These are phyloP conservation scores for Protosalanx chinensis DNA, from an alignment of 2,797 vertebrate genomes.

Conservation along the genomic window DNA sequence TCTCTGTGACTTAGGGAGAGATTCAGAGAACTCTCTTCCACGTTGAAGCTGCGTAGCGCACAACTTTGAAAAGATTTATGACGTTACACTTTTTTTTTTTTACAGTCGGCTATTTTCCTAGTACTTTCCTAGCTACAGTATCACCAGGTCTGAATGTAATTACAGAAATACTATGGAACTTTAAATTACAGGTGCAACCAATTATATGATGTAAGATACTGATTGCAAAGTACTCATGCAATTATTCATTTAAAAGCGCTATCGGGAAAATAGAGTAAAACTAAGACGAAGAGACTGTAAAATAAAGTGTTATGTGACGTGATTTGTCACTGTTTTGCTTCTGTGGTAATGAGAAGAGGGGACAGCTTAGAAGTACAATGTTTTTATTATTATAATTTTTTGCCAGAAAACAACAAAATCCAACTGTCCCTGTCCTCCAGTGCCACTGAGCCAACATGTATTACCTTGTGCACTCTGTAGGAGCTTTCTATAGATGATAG, in stretches of 20 bases:
- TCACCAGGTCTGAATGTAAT: background rate
- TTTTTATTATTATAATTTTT: constrained; percentile 47
- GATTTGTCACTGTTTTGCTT: constrained; percentile 53
- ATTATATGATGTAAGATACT: background rate
- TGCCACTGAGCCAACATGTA: constrained; percentile 54
- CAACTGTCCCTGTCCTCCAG: constrained; percentile 36
- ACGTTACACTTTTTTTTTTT: constrained; percentile 69
- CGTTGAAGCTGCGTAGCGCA: constrained; percentile 55
- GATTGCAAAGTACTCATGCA: too few relatives aligned
- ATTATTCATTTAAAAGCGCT: too few relatives aligned
- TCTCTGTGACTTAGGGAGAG: constrained; percentile 44
- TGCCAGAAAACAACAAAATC: constrained; percentile 43
- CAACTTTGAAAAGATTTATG: constrained; percentile 53
- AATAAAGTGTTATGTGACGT: constrained; percentile 61
- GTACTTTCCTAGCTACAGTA: background rate
- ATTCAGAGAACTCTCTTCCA: constrained; percentile 38
- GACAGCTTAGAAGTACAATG: constrained; percentile 59
- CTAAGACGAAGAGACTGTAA: constrained; percentile 51
- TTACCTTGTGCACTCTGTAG: constrained; percentile 49
- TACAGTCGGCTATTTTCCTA: constrained; percentile 51
- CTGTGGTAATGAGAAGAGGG: constrained; percentile 48
- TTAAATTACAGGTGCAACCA: background rate
- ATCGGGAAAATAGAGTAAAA: too few relatives aligned
- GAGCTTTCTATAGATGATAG: constrained; percentile 56
- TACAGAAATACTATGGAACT: constrained; percentile 13